A percentile compares a stretch with the other conserved stretches of the same genome.
These are phyloP conservation scores for Amphiduros pacificus DNA, from an alignment of 2,888 invertebrate genomes.

Conservation along the genomic window DNA sequence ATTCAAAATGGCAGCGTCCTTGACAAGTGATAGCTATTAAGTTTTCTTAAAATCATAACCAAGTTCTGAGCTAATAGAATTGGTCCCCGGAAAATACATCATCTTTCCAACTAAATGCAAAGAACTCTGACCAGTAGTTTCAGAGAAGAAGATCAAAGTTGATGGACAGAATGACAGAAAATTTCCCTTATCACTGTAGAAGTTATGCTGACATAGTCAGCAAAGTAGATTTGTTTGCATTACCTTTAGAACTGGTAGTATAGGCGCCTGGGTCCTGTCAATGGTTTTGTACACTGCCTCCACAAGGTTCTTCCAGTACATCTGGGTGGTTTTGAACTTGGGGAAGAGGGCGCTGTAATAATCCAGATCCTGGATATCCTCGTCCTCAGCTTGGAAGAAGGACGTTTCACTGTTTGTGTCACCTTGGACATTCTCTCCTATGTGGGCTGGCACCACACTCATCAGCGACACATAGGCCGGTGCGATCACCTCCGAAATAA, in stretches of 20 bases:
- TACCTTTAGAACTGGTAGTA: constrained; percentile 24
- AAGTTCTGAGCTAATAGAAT: no score
- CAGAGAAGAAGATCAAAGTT: no score
- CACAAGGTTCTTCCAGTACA: constrained; percentile 20
- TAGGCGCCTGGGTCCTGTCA: constrained; percentile 24
- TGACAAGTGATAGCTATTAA: no score
- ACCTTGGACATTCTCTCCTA: not conserved
- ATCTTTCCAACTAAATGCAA: no score
- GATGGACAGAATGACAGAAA: no score
- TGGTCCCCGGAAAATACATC: no score
- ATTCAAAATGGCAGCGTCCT: no score
- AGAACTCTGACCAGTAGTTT: no score
- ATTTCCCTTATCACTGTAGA: no score
- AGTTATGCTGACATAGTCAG: no score
- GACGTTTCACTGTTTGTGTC: constrained; percentile 14
- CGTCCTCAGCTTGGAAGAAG: constrained; percentile 19
- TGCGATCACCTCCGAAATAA: constrained; percentile 39
- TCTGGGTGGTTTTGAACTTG: constrained; percentile 14
- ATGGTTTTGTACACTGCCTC: constrained; percentile 29
- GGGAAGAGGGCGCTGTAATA: constrained; percentile 30
- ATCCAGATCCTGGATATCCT: constrained; percentile 30
- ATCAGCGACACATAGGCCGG: constrained; percentile 37
- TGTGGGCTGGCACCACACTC: not conserved
- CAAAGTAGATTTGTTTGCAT: no score
- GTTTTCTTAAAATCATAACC: no score